Evolutionary conservation across 1,140 invertebrate genomes (phyloP), one percentile per base, ranked within the genome.

Genomic region (Bombyx mori): DNA sequence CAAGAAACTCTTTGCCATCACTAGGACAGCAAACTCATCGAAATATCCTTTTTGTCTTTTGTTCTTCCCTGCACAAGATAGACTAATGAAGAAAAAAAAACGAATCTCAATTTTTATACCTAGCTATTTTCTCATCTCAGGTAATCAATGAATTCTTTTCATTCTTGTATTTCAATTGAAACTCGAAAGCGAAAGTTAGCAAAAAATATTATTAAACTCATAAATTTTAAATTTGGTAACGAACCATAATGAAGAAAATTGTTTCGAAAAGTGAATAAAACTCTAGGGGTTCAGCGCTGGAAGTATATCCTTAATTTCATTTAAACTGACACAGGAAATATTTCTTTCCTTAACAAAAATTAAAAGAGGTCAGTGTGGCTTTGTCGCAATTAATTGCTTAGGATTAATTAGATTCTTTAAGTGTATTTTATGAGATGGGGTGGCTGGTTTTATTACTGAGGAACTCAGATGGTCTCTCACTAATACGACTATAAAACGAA

Each of bases 341-440:
- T 58, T 55, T 58, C 45, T 61, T 45, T 53, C 56, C 22, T 56
- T 4, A 5, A 35, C n/a, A 52, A 44, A 61, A 63, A 55, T 57
- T 62, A 54, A 54, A 58, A 47, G 44, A 62, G 50, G 46, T 45
- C 50, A 8, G 55, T 42, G 44, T 45, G 44, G n/a, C 44, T 49
- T 58, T 55, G 57, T 50, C 43, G 26, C 54, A 44, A 66, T 66
- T 63, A 58, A 64, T 64, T 63, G 54, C 42, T 51, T 57, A 50
- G 46, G 53, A 63, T 65, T 69, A 69, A 69, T 63, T 66, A 63
- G 62, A 53, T 49, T 52, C 57, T 60, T 65, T 65, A 68, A 55
- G 60, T 56, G 58, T 54, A 49, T 59, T 62, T 65, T 65, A 68
- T 58, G 60, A 60, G 58, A 52, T 8, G 9, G 52, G 42, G 35